Base-by-base conservation (phyloP, 1,140 invertebrate species). In the Bombus pyrosoma region DNA sequence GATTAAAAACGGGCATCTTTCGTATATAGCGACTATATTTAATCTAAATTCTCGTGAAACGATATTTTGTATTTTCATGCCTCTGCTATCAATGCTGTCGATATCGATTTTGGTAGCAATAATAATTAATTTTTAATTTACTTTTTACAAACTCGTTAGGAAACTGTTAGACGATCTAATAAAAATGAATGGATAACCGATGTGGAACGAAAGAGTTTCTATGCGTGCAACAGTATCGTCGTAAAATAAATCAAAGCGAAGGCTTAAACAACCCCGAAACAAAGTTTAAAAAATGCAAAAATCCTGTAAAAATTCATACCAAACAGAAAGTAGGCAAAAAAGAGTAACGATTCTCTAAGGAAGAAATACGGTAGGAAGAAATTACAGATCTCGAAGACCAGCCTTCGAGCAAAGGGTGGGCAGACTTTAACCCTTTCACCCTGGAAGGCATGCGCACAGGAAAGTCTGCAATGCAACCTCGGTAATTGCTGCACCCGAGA, bases 401-500 rank as follows among this genome's bases (percentile, higher is more conserved):
- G 83, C 86, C 89, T 75, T 88, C 76, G 66, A 59, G n/a, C 37
- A 59, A 75, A 72, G 72, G 87, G 83, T 86, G 87, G 90, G 85
- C 79, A 91, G 76, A 72, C 89, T 84, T 91, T 90, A 90, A 91
- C 89, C 85, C 90, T 90, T 91, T 91, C 25, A 71, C 81, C 57
- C 75, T 71, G 64, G 64, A 88, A 79, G 86, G 84, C 90, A 91
- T 91, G 90, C 90, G 90, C 90, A 90, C 43, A 80, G 74, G 57
- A 81, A 81, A 64, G 39, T 85, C 81, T 86, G 90, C 90, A 85
- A 86, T 91, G 90, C 89, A 91, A 91, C 79, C 89, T 83, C 80
- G 82, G 76, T 91, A 91, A 91, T 90, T 91, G 90, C 89, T 89
- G 90, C 87, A 91, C 37, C 62, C 76, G 82, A 83, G 87, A 85